Percentiles rank a stretch among this genome's conserved stretches.
These are phyloP conservation scores for Sarcoramphus papa DNA, from an alignment of 2,797 vertebrate genomes.

Conservation along the genomic window DNA sequence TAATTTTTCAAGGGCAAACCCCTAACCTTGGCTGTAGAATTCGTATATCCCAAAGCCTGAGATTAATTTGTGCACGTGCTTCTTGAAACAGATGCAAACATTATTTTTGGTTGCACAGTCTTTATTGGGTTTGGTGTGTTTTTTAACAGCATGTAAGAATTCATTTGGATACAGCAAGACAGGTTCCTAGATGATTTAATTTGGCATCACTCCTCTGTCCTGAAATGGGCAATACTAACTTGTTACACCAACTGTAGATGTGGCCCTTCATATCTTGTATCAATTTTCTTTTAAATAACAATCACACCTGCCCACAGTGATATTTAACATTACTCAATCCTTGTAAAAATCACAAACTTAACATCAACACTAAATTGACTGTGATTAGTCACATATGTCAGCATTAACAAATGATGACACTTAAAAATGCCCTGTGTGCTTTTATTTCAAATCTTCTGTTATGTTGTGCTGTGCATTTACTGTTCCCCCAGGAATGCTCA, in stretches of 20 bases:
- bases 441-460: background rate
- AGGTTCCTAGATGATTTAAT: background rate
- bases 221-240: background rate
- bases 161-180: background rate
- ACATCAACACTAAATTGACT: background rate
- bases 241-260: background rate
- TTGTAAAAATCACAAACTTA: background rate
- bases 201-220: background rate
- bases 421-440: slow-evolving; percentile 6
- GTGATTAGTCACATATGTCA: background rate
- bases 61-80: background rate
- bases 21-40: background rate
- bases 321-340: background rate
- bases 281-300: background rate
- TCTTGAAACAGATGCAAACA: background rate
- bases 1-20: background rate
- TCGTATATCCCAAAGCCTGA: background rate
- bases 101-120: background rate
- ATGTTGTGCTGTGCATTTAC: background rate
- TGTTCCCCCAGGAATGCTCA: background rate
- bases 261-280: background rate
- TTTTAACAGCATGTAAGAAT: background rate
- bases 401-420: background rate
- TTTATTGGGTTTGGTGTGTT: background rate
- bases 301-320: slow-evolving; percentile 2